A percentile compares a stretch with the other conserved stretches of the same genome.
phyloP scores from a whole-genome alignment of 37 sponge, comb jelly and placozoan species.

The Spongia lamella region DNA sequence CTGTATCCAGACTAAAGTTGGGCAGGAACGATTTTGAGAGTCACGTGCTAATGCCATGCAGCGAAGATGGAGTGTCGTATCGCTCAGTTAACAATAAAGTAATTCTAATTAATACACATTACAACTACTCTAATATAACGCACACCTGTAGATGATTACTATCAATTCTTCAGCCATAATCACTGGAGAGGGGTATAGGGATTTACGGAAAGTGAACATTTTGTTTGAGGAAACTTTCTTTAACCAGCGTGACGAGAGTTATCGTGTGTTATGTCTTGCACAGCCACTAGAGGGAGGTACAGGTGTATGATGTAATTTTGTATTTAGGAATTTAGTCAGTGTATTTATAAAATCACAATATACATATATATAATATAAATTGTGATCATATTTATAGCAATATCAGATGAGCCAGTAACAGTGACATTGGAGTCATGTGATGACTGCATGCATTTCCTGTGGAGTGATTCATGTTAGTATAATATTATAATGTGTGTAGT shows the following conservation, averaged over 20 bases:
- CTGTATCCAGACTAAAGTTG: constrained; percentile 51
- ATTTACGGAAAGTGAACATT: constrained; percentile 73
- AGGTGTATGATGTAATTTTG: background rate
- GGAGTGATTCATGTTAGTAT: constrained; percentile 51
- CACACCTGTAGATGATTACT: constrained; percentile 43
- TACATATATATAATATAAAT: too few relatives aligned
- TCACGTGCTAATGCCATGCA: constrained; percentile 47
- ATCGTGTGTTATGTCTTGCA: constrained; percentile 83
- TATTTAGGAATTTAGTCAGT: too few relatives aligned
- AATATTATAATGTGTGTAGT: too few relatives aligned
- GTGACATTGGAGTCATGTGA: constrained; percentile 42
- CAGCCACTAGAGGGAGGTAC: constrained; percentile 86
- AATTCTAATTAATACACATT: background rate
- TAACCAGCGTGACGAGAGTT: constrained; percentile 81
- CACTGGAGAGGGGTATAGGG: constrained; percentile 73
- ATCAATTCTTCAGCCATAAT: constrained; percentile 42
- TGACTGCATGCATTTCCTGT: constrained; percentile 66
- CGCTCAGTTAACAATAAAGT: constrained; percentile 5
- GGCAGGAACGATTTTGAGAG: constrained; percentile 72
- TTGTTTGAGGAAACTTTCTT: constrained; percentile 94
- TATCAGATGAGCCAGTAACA: constrained; percentile 31
- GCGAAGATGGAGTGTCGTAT: background rate
- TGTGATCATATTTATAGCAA: constrained; percentile 1
- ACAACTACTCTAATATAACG: background rate
- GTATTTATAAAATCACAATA: too few relatives aligned